Percentiles rank a stretch among this genome's conserved stretches.
These are phyloP conservation scores for Glomeris maerens DNA, from an alignment of 1,140 invertebrate genomes.

Conservation along the genomic window DNA sequence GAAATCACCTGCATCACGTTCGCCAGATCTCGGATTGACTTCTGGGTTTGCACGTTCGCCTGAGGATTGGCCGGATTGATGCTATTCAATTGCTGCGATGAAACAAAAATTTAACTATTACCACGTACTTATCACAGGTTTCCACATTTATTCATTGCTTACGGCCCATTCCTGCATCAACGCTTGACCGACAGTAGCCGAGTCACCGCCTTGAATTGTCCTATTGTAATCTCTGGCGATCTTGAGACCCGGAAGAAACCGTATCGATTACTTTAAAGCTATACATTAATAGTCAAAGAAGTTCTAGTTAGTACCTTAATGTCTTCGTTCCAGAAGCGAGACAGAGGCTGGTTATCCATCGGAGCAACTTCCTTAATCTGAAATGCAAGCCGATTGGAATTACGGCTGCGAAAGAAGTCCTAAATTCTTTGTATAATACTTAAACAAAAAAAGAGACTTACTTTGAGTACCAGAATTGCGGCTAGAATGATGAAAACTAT, in stretches of 20 bases:
- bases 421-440: too few species aligned
- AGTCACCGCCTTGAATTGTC: slow-evolving; percentile 22
- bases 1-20: slow-evolving; percentile 3
- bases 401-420: too few species aligned
- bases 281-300: neutral
- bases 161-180: slow-evolving; percentile 8
- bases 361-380: slow-evolving; percentile 76
- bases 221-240: slow-evolving; percentile 43
- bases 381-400: slow-evolving; percentile 18
- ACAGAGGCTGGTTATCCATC: slow-evolving; percentile 53
- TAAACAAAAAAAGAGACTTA: slow-evolving; percentile 23
- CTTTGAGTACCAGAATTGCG: slow-evolving; percentile 63
- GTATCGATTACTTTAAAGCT: slow-evolving; percentile 9
- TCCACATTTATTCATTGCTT: neutral
- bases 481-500: slow-evolving; percentile 71
- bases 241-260: slow-evolving; percentile 7
- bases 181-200: neutral
- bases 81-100: neutral
- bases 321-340: slow-evolving; percentile 66
- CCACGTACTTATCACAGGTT: neutral
- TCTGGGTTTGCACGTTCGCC: neutral
- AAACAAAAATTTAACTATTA: neutral
- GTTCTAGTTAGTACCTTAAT: slow-evolving; percentile 42
- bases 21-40: neutral
- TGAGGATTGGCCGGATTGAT: neutral